These are phyloP conservation scores for Trinorchestia longiramus DNA, from an alignment of 1,140 invertebrate genomes.

Conservation along the genomic window DNA sequence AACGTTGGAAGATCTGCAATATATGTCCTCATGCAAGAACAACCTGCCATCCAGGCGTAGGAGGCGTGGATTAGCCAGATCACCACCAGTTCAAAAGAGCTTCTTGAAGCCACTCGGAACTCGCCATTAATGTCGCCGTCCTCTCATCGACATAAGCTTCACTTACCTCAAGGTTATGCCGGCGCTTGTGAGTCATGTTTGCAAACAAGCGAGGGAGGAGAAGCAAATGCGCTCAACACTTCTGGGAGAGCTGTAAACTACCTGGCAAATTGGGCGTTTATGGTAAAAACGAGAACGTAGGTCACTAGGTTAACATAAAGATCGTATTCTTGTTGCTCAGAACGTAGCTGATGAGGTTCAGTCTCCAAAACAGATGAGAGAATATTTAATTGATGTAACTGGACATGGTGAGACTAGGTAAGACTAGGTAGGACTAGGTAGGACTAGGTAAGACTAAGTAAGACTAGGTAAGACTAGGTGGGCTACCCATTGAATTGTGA, in stretches of 20 bases:
- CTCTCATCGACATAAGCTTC: neutral
- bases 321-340: neutral
- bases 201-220: neutral
- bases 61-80: neutral
- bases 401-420: neutral
- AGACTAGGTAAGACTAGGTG: too few species aligned
- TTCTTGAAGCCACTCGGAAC: neutral
- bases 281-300: neutral
- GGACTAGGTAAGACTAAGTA: too few species aligned
- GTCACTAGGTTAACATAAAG: neutral
- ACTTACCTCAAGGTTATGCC: neutral
- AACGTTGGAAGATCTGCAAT: too few species aligned
- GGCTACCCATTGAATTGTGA: too few species aligned
- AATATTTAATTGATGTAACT: neutral
- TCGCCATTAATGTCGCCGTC: neutral
- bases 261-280: neutral
- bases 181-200: neutral
- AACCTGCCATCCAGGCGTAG: neutral
- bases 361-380: neutral
- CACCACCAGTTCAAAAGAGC: neutral
- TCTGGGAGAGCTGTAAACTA: neutral
- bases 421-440: too few species aligned
- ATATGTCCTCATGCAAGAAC: neutral
- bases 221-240: neutral
- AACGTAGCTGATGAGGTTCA: neutral